phyloP scores from a whole-genome alignment of 2,888 invertebrate genomes.

The Itoplectis maculator region DNA sequence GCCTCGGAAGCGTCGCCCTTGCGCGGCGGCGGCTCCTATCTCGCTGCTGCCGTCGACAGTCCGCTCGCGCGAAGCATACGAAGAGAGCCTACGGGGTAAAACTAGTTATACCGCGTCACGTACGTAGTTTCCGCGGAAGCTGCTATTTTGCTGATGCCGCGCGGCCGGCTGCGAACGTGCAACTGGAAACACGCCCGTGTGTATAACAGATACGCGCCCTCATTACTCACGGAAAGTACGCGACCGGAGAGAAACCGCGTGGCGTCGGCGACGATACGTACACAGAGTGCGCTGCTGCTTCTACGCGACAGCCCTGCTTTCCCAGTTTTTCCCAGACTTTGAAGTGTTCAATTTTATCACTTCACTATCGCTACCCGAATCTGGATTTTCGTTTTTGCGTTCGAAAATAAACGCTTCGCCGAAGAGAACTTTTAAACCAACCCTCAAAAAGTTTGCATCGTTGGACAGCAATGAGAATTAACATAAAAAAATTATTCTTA shows the following conservation, averaged over 20 bases:
- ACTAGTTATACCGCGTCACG: slow-evolving; percentile 56
- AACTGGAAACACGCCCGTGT: slow-evolving; percentile 55
- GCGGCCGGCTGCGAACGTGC: slow-evolving; percentile 18
- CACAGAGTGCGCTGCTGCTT: too few relatives aligned
- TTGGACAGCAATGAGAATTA: too few relatives aligned
- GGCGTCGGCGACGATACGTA: too few relatives aligned
- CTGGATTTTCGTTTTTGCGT: too few relatives aligned
- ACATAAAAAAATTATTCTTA: too few relatives aligned
- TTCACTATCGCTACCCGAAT: too few relatives aligned
- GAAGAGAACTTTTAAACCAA: too few relatives aligned
- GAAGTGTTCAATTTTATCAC: too few relatives aligned
- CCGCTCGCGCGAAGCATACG: slow-evolving; percentile 1
- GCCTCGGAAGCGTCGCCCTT: not conserved
- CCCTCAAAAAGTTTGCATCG: too few relatives aligned
- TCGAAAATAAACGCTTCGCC: too few relatives aligned
- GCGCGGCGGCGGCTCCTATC: not conserved
- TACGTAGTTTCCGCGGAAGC: slow-evolving; percentile 52
- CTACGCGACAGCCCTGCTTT: too few relatives aligned
- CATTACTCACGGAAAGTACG: slow-evolving; percentile 55
- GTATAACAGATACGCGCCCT: slow-evolving; percentile 56
- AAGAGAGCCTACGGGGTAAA: slow-evolving; percentile 47
- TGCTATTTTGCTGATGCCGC: slow-evolving; percentile 27
- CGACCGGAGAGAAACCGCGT: slow-evolving; percentile 45
- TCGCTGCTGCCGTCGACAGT: not conserved
- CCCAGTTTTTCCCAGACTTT: too few relatives aligned